Percentiles rank a stretch among this genome's conserved stretches.
phyloP scores from a whole-genome alignment of 2,888 invertebrate genomes.

The Sepioteuthis lessoniana region DNA sequence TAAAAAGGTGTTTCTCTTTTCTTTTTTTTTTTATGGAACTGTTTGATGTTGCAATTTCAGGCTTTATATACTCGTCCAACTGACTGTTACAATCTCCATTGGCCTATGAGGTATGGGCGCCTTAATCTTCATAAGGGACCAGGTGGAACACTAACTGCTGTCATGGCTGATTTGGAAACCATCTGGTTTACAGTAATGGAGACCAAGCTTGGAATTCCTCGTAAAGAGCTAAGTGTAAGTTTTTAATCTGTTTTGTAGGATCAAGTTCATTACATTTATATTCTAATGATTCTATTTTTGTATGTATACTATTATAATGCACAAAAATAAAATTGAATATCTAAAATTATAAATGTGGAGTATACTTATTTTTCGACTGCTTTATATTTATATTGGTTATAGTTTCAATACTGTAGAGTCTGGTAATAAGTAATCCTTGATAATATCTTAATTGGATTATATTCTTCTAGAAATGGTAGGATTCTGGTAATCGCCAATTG shows the following conservation, averaged over 20 bases:
- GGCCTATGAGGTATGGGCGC: conserved; percentile 90
- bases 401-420: too few relatives aligned
- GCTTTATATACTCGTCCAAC: conserved; percentile 77
- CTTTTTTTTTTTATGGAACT: too few relatives aligned
- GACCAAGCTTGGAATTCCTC: conserved; percentile 81
- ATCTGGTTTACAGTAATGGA: conserved; percentile 91
- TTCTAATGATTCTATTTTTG: too few relatives aligned
- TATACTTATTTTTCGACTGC: too few relatives aligned
- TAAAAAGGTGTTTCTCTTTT: neutral
- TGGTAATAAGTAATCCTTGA: too few relatives aligned
- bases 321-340: neutral
- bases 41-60: conserved; percentile 64
- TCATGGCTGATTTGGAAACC: conserved; percentile 87
- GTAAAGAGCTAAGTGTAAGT: conserved; percentile 5
- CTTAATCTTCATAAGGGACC: conserved; percentile 88
- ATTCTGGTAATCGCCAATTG: too few relatives aligned
- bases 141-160: conserved; percentile 89
- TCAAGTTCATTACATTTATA: neutral
- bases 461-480: too few relatives aligned
- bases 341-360: too few relatives aligned
- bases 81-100: conserved; percentile 88
- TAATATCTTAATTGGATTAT: too few relatives aligned
- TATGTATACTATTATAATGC: neutral
- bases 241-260: neutral
- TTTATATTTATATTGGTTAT: too few relatives aligned